phyloP scores from a whole-genome alignment of 2,797 vertebrate species.

The Cuculus canorus region DNA sequence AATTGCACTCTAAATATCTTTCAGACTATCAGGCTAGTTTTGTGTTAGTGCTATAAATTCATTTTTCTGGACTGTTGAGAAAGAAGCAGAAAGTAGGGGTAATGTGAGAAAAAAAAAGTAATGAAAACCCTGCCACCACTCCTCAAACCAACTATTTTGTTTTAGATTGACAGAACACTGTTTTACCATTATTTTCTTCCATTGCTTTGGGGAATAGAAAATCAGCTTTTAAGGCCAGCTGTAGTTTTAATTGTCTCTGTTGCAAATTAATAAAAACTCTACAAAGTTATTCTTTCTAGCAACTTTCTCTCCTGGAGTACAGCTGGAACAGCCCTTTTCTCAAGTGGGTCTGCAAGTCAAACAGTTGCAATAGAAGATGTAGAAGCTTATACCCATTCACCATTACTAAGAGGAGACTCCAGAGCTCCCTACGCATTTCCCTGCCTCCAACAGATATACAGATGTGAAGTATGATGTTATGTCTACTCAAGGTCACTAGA shows the following conservation, averaged over 20 bases:
- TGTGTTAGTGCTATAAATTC: neutral
- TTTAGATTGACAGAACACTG: neutral
- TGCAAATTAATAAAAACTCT: neutral
- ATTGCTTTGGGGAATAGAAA: neutral
- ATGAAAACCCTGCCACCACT: neutral
- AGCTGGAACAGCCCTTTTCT: neutral
- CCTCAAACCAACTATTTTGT: neutral
- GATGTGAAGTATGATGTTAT: neutral
- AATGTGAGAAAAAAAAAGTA: neutral
- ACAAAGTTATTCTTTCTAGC: neutral
- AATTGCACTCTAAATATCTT: neutral
- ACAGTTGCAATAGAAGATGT: neutral
- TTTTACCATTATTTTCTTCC: neutral
- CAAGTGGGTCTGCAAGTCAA: neutral
- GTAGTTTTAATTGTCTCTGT: neutral
- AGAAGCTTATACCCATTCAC: neutral
- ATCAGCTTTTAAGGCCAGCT: neutral
- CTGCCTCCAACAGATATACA: neutral
- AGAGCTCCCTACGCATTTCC: neutral
- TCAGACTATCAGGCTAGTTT: neutral
- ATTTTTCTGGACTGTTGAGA: neutral
- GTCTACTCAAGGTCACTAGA: neutral
- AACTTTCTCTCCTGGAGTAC: neutral
- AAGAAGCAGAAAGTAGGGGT: neutral
- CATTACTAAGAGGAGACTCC: neutral